Conservation (phyloP, 2,888 invertebrate species). For the Agelastica alni region DNA sequence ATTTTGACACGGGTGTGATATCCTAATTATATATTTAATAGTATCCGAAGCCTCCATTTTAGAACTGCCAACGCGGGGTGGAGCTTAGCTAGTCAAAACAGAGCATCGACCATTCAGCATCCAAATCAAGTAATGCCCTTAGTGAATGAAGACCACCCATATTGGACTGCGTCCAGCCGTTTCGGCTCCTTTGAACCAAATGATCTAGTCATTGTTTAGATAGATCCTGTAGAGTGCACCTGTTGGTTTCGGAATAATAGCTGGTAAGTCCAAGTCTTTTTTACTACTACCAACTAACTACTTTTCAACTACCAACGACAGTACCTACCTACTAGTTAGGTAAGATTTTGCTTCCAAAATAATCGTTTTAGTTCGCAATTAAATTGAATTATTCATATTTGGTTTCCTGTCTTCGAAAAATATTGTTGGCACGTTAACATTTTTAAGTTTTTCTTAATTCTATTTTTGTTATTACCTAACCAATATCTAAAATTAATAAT, state of each 20-base stretch:
- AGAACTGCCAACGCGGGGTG: slow-evolving; percentile 46
- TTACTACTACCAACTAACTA: too few relatives aligned
- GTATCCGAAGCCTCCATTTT: slow-evolving; percentile 47
- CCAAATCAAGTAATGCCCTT: slow-evolving; percentile 41
- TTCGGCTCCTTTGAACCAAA: slow-evolving; percentile 12
- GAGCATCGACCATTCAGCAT: slow-evolving; percentile 46
- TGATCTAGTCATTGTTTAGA: slow-evolving; percentile 16
- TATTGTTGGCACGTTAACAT: too few relatives aligned
- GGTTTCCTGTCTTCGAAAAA: too few relatives aligned
- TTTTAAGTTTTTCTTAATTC: too few relatives aligned
- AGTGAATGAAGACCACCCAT: slow-evolving; percentile 33
- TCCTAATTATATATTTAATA: slow-evolving; percentile 48
- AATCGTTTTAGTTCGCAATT: too few relatives aligned
- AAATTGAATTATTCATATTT: too few relatives aligned
- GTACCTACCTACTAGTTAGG: too few relatives aligned
- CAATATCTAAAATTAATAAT: too few relatives aligned
- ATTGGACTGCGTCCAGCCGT: slow-evolving; percentile 23
- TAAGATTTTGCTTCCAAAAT: too few relatives aligned
- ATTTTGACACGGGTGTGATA: slow-evolving; percentile 46
- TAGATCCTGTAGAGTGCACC: slow-evolving; percentile 23
- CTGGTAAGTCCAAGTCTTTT: slow-evolving; percentile 13
- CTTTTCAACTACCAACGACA: too few relatives aligned
- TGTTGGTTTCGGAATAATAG: slow-evolving; percentile 7
- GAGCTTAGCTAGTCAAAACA: slow-evolving; percentile 44
- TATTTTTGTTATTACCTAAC: too few relatives aligned